A percentile compares a stretch with the other conserved stretches of the same genome.
These are phyloP conservation scores for Palythoa caribaeorum DNA, from an alignment of 92 coral and sea anemone genomes.

Conservation along the genomic window DNA sequence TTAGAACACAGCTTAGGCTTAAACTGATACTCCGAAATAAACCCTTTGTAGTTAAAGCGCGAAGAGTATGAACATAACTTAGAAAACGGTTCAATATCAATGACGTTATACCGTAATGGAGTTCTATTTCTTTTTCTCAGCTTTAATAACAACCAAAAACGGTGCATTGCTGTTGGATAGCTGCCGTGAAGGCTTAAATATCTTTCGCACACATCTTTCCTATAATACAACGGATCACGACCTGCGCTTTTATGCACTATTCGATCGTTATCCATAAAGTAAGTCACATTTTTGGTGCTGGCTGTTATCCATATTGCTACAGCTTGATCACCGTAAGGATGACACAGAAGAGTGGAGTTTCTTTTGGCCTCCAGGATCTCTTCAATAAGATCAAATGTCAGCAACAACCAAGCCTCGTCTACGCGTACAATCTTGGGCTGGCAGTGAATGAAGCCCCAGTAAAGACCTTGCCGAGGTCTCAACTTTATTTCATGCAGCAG, in stretches of 20 bases:
- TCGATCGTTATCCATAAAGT: conserved; percentile 92
- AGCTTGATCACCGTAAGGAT: conserved; percentile 96
- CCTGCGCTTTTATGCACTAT: conserved; percentile 97
- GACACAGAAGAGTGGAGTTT: conserved; percentile 77
- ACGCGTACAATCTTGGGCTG: conserved; percentile 85
- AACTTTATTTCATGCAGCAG: conserved; percentile 76
- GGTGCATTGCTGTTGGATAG: conserved; percentile 85
- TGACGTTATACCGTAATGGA: conserved; percentile 56
- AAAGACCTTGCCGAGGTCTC: conserved; percentile 79
- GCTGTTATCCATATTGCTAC: conserved; percentile 90
- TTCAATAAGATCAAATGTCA: conserved; percentile 76
- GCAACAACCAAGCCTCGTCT: conserved; percentile 96
- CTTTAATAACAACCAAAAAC: conserved; percentile 83
- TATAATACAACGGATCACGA: conserved; percentile 74
- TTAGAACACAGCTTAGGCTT: conserved; percentile 84
- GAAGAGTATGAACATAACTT: conserved; percentile 80
- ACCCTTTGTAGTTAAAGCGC: conserved; percentile 74
- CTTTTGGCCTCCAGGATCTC: conserved; percentile 74
- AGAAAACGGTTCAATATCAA: conserved; percentile 68
- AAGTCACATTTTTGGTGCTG: conserved; percentile 83
- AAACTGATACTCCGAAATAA: conserved; percentile 78
- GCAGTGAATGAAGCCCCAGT: conserved; percentile 99
- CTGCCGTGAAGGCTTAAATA: conserved; percentile 92
- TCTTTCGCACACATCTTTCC: conserved; percentile 68
- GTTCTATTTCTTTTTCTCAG: conserved; percentile 57